Evolutionary conservation across 53 echinoderm and acorn worm genomes (phyloP).

Genomic region (Arbacia lixula): DNA sequence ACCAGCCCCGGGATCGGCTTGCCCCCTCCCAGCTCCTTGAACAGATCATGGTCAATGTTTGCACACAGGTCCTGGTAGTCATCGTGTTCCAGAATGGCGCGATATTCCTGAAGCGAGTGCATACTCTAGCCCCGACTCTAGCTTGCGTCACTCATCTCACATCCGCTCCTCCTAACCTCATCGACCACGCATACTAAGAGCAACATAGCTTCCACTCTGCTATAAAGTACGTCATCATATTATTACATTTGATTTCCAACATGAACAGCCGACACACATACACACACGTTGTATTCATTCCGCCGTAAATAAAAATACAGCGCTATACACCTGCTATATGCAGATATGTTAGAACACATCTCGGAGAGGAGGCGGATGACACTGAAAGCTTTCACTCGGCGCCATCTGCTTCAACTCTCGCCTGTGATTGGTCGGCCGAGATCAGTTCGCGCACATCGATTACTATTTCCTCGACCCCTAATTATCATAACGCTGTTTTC

Average conservation of each 20-base stretch:
- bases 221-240: background rate
- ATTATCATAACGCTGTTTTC: no score
- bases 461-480: background rate
- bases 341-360: no score
- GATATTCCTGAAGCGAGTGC: slow-evolving; percentile 64
- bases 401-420: slow-evolving; percentile 19
- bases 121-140: background rate
- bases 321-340: no score
- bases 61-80: slow-evolving; percentile 74
- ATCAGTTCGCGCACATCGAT: background rate
- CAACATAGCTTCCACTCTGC: background rate
- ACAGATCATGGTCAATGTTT: slow-evolving; percentile 34
- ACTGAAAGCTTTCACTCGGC: slow-evolving; percentile 10
- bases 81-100: slow-evolving; percentile 71
- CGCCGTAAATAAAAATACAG: no score
- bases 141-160: no score
- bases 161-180: background rate
- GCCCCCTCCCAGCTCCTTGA: slow-evolving; percentile 12
- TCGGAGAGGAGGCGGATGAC: background rate
- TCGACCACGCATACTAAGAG: background rate
- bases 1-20: slow-evolving; percentile 45
- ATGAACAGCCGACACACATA: background rate
- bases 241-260: background rate
- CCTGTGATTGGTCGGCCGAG: slow-evolving; percentile 11
- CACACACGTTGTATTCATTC: no score